Conservation (phyloP, 2,888 invertebrate genomes). For the Synergus itoensis region DNA sequence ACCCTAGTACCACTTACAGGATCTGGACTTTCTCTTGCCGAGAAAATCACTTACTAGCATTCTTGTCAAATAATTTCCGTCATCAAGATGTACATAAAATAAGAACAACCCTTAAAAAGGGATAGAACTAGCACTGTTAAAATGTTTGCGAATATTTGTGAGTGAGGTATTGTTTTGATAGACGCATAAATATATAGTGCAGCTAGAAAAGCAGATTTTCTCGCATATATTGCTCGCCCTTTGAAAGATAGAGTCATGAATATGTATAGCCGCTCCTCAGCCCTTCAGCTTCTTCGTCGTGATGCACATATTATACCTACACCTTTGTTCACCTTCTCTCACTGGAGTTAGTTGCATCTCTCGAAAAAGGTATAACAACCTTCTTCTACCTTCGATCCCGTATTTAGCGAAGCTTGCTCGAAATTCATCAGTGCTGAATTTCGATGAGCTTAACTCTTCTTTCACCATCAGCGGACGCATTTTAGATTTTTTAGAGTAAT, state of each 20-base stretch:
- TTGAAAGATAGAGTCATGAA: conserved; percentile 51
- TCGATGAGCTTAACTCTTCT: conserved; percentile 31
- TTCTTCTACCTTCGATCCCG: conserved; percentile 45
- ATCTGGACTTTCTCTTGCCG: conserved; percentile 24
- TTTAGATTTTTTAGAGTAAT: conserved; percentile 36
- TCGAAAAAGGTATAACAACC: conserved; percentile 50
- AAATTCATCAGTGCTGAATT: conserved; percentile 36
- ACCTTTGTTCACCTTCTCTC: conserved; percentile 29
- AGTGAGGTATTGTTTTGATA: too few relatives aligned
- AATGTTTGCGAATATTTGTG: too few relatives aligned
- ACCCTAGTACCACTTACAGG: conserved; percentile 5
- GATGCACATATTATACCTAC: conserved; percentile 36
- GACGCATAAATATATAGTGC: too few relatives aligned
- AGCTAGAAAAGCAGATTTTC: conserved; percentile 43
- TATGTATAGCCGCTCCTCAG: conserved; percentile 51
- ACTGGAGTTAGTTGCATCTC: conserved; percentile 37
- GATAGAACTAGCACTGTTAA: too few relatives aligned
- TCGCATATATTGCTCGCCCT: conserved; percentile 46
- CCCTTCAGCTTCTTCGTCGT: conserved; percentile 47
- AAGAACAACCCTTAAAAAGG: too few relatives aligned
- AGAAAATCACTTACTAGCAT: not conserved
- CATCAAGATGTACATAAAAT: too few relatives aligned
- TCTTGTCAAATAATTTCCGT: too few relatives aligned
- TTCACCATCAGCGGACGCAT: conserved; percentile 32
- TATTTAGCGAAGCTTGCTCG: conserved; percentile 39